Conservation (phyloP, 1,140 invertebrate species). For the Orchestia grillus region DNA sequence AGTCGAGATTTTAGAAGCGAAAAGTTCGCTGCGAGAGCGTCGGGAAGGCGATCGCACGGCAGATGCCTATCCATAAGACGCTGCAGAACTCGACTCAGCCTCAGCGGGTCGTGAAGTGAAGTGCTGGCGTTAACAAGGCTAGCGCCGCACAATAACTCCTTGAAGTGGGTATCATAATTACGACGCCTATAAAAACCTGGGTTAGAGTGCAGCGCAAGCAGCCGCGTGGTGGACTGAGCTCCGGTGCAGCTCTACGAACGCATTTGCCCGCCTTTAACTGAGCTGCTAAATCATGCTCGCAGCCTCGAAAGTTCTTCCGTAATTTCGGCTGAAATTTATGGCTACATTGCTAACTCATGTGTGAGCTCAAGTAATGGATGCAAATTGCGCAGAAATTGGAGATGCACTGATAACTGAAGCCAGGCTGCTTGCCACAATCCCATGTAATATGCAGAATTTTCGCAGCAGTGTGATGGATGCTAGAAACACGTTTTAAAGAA, state of each 20-base stretch:
- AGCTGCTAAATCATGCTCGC: not conserved
- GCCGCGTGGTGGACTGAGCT: not conserved
- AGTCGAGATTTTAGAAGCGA: not conserved
- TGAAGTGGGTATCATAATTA: slow-evolving; percentile 1
- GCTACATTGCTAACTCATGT: not conserved
- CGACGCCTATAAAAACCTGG: not conserved
- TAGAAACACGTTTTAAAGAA: not conserved
- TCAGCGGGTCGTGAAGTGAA: not conserved
- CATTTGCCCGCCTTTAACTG: not conserved
- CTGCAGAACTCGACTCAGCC: not conserved
- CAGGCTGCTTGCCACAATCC: not conserved
- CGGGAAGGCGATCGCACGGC: not conserved
- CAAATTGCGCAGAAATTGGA: not conserved
- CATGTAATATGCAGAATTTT: not conserved
- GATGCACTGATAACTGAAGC: not conserved
- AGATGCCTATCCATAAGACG: not conserved
- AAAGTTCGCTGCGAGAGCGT: not conserved
- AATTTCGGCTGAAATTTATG: not conserved
- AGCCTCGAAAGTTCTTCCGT: not conserved
- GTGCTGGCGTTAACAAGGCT: not conserved
- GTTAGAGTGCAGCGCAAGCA: not conserved
- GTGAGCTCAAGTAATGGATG: not conserved
- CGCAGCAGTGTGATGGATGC: not conserved
- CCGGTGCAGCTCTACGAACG: not conserved
- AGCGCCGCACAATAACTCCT: not conserved